These are phyloP conservation scores for Heptranchias perlo DNA, from an alignment of 2,113 vertebrate genomes.

Conservation along the genomic window DNA sequence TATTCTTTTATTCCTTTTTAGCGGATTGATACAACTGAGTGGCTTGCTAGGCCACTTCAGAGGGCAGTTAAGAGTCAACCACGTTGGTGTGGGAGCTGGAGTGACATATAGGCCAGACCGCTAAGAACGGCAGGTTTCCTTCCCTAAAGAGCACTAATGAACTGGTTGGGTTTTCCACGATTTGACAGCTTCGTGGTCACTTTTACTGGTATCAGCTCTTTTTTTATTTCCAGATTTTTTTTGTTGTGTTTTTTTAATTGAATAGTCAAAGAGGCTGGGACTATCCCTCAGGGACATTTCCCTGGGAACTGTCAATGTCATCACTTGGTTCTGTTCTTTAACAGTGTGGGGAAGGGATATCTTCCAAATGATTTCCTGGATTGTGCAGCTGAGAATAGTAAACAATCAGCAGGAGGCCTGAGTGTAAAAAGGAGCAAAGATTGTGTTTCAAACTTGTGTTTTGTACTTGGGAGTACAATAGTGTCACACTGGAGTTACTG, in stretches of 20 bases:
- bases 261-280: not conserved
- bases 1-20: too few species aligned
- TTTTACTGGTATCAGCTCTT: not conserved
- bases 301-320: not conserved
- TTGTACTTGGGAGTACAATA: not conserved
- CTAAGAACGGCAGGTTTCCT: too few species aligned
- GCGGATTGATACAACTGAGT: too few species aligned
- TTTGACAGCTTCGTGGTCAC: not conserved
- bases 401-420: not conserved
- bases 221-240: not conserved
- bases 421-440: not conserved
- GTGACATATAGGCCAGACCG: too few species aligned
- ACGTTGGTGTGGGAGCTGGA: too few species aligned
- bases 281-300: not conserved
- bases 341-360: not conserved
- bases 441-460: not conserved
- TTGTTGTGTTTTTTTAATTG: too few species aligned
- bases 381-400: not conserved
- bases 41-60: too few species aligned
- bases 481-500: not conserved
- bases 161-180: not conserved
- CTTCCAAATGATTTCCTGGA: too few species aligned
- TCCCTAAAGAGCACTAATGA: not conserved
- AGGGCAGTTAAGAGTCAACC: too few species aligned
- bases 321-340: not conserved